Evolutionary conservation across 2,888 invertebrate species (phyloP), one percentile per base, ranked within the genome.

Genomic region (Hoplodrina ambigua): DNA sequence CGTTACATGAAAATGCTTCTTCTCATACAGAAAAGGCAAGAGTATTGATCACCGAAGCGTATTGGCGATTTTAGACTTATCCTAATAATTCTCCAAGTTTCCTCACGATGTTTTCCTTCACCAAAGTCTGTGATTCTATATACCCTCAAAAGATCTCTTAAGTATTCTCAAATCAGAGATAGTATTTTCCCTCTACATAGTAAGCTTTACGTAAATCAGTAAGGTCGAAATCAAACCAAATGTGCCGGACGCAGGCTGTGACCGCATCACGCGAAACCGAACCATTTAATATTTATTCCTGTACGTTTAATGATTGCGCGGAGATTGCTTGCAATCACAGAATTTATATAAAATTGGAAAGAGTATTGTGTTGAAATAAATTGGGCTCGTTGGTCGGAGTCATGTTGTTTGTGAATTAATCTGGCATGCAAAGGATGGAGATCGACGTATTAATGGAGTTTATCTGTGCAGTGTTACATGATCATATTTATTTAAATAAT

Each of bases 241-340:
- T 57, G 30, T 61, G 17, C 41, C 37, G 62, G 61, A 69, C 78
- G 50, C 53, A n/a, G 49, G 37, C 41, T 25, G 33, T 7, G 58
- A 70, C 79, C 62, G 60, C 61, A 52, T 54, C 57, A 76, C 71
- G 61, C 46, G 44, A 76, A 44, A 79, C 11, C 4, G 60, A 73
- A 70, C 80, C 84, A 88, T 83, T 87, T 81, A 73, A 78, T 82
- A 81, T 83, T 81, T 69, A 80, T 69, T 52, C 50, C 55, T 44
- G 57, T 19, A 30, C 63, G 57, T 25, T 55, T 75, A 67, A 79
- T 78, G 63, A 79, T 67, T 11, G 62, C 62, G n/a, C 20, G 20
- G 62, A 67, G 57, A 65, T 75, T 66, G 69, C 41, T 20, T 30
- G 61, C 76, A 76, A 76, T 80, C 71, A 80, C 71, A 71, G 75